Evolutionary conservation across 2,113 vertebrate genomes (phyloP).

Genomic region (Antigone vipio): DNA sequence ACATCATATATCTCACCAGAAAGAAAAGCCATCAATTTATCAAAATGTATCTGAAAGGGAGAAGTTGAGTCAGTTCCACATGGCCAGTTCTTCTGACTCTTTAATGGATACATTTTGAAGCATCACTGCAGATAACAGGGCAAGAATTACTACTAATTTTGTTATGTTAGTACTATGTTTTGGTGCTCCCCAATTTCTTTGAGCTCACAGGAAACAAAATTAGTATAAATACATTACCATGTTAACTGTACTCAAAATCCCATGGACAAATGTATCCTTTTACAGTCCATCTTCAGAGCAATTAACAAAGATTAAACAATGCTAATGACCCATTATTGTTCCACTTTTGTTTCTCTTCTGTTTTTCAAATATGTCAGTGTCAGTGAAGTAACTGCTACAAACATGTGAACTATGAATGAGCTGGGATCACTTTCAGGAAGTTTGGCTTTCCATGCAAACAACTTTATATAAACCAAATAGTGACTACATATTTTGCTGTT

Average conservation of each 20-base stretch:
- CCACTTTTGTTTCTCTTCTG: conserved; percentile 2
- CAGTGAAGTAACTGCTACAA: not conserved
- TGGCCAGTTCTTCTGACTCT: conserved; percentile 59
- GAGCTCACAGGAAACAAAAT: conserved; percentile 84
- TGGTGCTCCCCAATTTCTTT: conserved; percentile 56
- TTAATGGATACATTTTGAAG: conserved; percentile 93
- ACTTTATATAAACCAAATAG: conserved; percentile 11
- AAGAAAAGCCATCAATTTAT: conserved; percentile 82
- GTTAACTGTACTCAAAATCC: conserved; percentile 83
- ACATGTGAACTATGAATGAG: not conserved
- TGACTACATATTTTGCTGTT: not conserved
- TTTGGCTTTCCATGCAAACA: not conserved
- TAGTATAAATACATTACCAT: conserved; percentile 83
- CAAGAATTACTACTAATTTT: conserved; percentile 86
- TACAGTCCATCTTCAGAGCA: not conserved
- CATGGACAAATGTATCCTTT: conserved; percentile 82
- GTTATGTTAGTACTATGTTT: conserved; percentile 65
- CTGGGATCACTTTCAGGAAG: not conserved
- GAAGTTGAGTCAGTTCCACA: conserved; percentile 52
- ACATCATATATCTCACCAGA: conserved; percentile 84
- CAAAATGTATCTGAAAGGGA: conserved; percentile 90
- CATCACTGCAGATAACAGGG: conserved; percentile 89
- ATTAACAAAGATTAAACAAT: conserved; percentile 12
- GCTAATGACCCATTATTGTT: not conserved
- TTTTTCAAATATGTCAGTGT: not conserved